Conservation (phyloP, 1,140 invertebrate genomes). For the Zophobas morio region DNA sequence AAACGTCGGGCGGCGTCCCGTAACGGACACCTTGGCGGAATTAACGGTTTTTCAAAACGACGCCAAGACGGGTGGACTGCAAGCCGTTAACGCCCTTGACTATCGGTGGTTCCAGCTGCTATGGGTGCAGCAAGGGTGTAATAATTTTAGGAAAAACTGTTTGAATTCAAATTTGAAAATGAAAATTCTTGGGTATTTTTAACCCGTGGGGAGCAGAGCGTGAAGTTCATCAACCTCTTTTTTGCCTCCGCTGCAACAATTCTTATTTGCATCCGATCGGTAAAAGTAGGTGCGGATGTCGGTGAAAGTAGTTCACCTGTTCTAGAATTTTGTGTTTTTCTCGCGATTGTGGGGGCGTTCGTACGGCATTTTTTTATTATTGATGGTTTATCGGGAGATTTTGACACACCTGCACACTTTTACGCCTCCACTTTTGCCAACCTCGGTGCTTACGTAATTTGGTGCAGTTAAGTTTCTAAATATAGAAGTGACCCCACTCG, state of each 20-base stretch:
- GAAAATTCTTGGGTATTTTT: background rate
- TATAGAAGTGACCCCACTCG: conserved; percentile 52
- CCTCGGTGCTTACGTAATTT: conserved; percentile 51
- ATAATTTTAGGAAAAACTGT: too few relatives aligned
- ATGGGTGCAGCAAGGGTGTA: too few relatives aligned
- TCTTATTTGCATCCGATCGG: conserved; percentile 28
- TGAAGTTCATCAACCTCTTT: conserved; percentile 20
- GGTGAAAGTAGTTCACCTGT: conserved; percentile 12
- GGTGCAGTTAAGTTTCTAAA: conserved; percentile 50
- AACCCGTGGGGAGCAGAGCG: conserved; percentile 13
- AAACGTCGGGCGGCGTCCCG: conserved; percentile 16
- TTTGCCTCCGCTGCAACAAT: conserved; percentile 36
- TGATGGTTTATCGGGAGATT: background rate
- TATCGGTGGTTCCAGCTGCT: too few relatives aligned
- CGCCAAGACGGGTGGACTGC: background rate
- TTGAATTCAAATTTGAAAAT: background rate
- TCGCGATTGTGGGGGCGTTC: background rate
- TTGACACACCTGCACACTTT: conserved; percentile 3
- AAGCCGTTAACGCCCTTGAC: too few relatives aligned
- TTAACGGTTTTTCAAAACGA: conserved; percentile 11
- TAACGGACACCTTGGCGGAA: conserved; percentile 4
- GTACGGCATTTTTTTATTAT: background rate
- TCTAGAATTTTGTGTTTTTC: conserved; percentile 14
- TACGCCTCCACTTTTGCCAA: conserved; percentile 44
- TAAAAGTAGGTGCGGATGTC: conserved; percentile 40